Conservation (phyloP, 2,113 vertebrate species). For the Gavialis gangeticus region DNA sequence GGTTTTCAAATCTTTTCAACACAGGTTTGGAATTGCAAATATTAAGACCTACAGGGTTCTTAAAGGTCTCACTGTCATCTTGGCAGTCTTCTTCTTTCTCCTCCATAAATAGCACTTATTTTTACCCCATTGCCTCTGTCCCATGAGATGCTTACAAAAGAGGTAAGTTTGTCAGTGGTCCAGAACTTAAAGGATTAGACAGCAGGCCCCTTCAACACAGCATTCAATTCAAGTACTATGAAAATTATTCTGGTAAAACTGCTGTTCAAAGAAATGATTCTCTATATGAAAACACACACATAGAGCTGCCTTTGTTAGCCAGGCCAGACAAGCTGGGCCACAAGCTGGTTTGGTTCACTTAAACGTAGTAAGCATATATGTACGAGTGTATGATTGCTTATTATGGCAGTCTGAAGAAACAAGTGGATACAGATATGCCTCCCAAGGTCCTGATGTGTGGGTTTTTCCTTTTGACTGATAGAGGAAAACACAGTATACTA, state of each 20-base stretch:
- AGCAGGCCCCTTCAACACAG: background rate
- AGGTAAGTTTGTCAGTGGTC: background rate
- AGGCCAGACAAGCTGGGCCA: background rate
- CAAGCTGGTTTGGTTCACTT: background rate
- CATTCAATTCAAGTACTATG: background rate
- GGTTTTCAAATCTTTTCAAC: no score
- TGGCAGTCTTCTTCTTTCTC: background rate
- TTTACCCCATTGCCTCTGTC: background rate
- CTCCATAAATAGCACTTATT: background rate
- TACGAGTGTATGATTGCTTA: background rate
- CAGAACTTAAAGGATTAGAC: background rate
- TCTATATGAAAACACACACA: background rate
- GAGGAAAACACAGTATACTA: background rate
- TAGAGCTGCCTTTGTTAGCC: background rate
- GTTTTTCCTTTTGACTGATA: background rate
- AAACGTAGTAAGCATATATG: no score
- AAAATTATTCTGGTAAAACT: background rate
- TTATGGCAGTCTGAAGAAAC: background rate
- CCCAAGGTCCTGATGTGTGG: background rate
- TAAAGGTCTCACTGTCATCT: background rate
- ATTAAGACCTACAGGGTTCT: background rate
- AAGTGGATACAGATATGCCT: background rate
- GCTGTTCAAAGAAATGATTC: background rate
- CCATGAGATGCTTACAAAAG: background rate
- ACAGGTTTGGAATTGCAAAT: no score